Evolutionary conservation across 2,888 invertebrate genomes (phyloP).

Genomic region (Augiades crinisus): DNA sequence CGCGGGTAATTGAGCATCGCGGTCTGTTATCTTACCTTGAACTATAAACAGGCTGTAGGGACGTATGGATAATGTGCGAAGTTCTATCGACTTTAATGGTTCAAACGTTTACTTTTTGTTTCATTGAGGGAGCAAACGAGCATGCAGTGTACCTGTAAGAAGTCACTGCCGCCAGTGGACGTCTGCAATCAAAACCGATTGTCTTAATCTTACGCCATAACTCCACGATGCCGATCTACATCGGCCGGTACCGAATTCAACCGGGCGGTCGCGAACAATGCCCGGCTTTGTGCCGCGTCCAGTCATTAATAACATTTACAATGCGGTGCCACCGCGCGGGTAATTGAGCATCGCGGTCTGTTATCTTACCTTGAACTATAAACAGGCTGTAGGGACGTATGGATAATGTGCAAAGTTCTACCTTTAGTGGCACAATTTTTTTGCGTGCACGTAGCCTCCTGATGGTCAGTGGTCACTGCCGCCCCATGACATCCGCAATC

Average conservation of each 20-base stretch:
- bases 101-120: too few relatives aligned
- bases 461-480: too few relatives aligned
- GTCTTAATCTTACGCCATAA: constrained; percentile 5
- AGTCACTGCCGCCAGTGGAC: too few relatives aligned
- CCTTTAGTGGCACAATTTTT: too few relatives aligned
- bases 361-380: constrained; percentile 49
- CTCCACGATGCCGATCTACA: constrained; percentile 5
- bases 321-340: constrained; percentile 50
- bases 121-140: too few relatives aligned
- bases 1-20: constrained; percentile 52
- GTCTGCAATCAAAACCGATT: too few relatives aligned
- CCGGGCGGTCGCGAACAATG: constrained; percentile 36
- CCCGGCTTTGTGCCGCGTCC: constrained; percentile 52
- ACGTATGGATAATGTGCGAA: too few relatives aligned
- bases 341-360: constrained; percentile 57
- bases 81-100: too few relatives aligned
- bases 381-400: constrained; percentile 58
- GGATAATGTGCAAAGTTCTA: too few relatives aligned
- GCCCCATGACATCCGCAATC: too few relatives aligned
- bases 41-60: constrained; percentile 52
- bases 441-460: too few relatives aligned
- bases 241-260: constrained; percentile 3
- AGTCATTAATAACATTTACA: constrained; percentile 65
- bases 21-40: constrained; percentile 55
- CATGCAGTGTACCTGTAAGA: too few relatives aligned